Evolutionary conservation across 2,113 vertebrate species (phyloP), one percentile per base, ranked within the genome.

Genomic region (Pygoscelis adeliae): DNA sequence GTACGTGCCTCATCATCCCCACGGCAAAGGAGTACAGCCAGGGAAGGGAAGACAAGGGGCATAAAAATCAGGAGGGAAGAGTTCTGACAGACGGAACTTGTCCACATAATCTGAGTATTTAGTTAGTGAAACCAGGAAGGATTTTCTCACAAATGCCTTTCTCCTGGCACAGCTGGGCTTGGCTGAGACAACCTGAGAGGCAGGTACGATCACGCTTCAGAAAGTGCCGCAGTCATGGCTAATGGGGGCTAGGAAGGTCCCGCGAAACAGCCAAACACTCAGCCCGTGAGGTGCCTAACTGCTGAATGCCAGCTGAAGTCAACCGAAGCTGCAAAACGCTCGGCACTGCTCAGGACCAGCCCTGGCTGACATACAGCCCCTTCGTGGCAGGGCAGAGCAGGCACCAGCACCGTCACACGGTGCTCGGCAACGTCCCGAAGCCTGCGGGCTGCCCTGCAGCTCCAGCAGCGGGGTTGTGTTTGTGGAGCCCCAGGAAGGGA

Each of bases 81-180:
- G 15, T 11, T 78, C 40, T 18, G 18, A 21, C 5, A 63, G 26
- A 5, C 10, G 22, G 15, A 47, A 20, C 15, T 2, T 1, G 20
- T 23, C 23, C 42, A 14, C 0, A 0, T 26, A 18, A 66, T 4
- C 21, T 0, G 2, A 83, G 67, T 1, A 11, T 10, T 9, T 9
- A 46, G 42, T 11, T 21, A 36, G 21, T 14, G 42, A 81, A 49
- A 13, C 5, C 44, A 29, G 70, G 44, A 49, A 27, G 76, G 42
- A 53, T 46, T 59, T 87, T 49, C 63, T 58, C 77, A 16, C 44
- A 53, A 36, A 1, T 3, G 53, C 49, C 27, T 26, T 73, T 44
- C 44, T 59, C 46, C 61, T 34, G 69, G 59, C 59, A 55, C 22
- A 82, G 34, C 46, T 10, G 40, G 44, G 77, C 72, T 79, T 36